Evolutionary conservation across 1,140 invertebrate genomes (phyloP), one percentile per base, ranked within the genome.

Genomic region (Eulimnadia texana): DNA sequence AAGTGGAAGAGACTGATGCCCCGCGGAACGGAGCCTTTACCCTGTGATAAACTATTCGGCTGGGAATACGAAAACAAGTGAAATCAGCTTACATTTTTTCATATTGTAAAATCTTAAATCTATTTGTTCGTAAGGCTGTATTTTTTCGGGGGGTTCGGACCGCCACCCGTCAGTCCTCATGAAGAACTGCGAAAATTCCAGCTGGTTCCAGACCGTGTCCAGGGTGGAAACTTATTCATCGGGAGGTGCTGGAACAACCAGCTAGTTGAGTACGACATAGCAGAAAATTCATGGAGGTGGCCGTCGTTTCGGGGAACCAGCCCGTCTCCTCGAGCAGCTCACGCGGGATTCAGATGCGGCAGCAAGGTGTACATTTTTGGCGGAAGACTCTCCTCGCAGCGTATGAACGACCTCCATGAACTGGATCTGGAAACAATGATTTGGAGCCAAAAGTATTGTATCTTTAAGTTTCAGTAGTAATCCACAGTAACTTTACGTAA

Each of bases 391-490:
- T 61, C 63, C 13, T 42, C 60, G 0, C 54, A 56, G 9, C 67
- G 77, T 61, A 64, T 73, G 63, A 77, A 77, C 70, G 76, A 78
- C 62, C 63, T 78, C 16, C 73, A 77, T 63, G 67, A 66, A 49
- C 68, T 78, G 19, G 70, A 78, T 65, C 64, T 78, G 63, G 58
- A 68, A 0, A 70, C 68, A 3, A 64, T 75, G 62, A 66, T 64
- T 9, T 78, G 77, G 76, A 72, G 68, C 68, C 71, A 71, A 67
- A 68, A 71, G 74, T 76, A 66, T 65, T 68, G 68, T 13, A 22
- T 61, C n/a, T 65, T 22, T 33, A 49, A 19, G 11, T 51, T 13
- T 20, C 62, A 13, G 20, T 13, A 24, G n/a, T 66, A 6, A 16
- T 49, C 63, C 19, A 3, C 55, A 51, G 28, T 64, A 16, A 16